Percentiles rank a stretch among this genome's conserved stretches.
phyloP scores from a whole-genome alignment of 2,113 vertebrate genomes.

The Solenodon paradoxus region DNA sequence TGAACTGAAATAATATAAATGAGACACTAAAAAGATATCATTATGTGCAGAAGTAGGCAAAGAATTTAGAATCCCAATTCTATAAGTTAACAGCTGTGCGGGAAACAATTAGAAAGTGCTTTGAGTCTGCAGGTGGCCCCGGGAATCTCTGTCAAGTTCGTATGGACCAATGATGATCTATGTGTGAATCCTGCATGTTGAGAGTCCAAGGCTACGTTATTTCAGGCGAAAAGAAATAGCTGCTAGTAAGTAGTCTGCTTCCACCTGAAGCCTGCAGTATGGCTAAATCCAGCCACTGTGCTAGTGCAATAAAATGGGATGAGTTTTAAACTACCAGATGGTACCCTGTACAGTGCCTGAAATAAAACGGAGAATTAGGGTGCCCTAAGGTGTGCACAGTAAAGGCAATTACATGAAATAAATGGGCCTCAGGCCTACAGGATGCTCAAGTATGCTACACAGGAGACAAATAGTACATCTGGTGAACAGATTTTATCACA shows the following conservation, averaged over 20 bases:
- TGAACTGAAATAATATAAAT: constrained; percentile 84
- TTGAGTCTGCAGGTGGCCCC: constrained; percentile 53
- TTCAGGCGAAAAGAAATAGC: constrained; percentile 84
- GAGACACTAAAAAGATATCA: constrained; percentile 81
- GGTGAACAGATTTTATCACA: constrained; percentile 89
- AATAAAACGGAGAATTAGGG: constrained; percentile 98
- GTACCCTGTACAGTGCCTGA: constrained; percentile 96
- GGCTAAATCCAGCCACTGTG: constrained; percentile 79
- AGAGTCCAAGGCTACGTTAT: constrained; percentile 81
- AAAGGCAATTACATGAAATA: constrained; percentile 99
- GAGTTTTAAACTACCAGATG: constrained; percentile 94
- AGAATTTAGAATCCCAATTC: constrained; percentile 78
- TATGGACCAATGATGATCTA: constrained; percentile 71
- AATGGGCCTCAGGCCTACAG: constrained; percentile 94
- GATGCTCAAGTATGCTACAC: constrained; percentile 90
- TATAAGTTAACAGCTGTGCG: constrained; percentile 63
- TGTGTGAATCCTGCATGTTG: constrained; percentile 74
- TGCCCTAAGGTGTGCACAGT: constrained; percentile 95
- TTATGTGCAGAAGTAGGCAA: constrained; percentile 74
- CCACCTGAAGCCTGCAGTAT: constrained; percentile 73
- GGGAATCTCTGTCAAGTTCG: constrained; percentile 66
- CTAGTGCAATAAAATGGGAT: constrained; percentile 84
- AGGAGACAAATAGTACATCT: constrained; percentile 92
- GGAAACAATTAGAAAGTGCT: constrained; percentile 55
- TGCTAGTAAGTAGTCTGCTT: constrained; percentile 80